phyloP scores from a whole-genome alignment of 2,797 vertebrate species.

The Oreochromis grahami region DNA sequence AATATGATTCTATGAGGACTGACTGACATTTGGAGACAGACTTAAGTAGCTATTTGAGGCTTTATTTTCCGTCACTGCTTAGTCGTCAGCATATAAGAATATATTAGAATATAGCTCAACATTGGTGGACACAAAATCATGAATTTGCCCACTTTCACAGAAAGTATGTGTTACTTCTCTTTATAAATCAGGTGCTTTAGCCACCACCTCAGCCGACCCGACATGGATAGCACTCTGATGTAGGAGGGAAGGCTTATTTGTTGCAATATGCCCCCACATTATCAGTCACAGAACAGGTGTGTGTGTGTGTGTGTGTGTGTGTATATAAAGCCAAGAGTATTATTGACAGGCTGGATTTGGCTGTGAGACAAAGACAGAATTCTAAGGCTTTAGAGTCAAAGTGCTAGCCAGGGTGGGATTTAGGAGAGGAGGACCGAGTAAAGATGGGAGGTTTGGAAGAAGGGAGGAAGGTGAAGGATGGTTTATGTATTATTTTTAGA shows the following conservation, averaged over 20 bases:
- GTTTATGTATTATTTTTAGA: background rate
- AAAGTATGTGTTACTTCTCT: background rate
- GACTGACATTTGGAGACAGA: background rate
- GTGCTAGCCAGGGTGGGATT: slow-evolving; percentile 9
- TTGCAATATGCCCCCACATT: background rate
- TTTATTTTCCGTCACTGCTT: background rate
- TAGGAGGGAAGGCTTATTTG: background rate
- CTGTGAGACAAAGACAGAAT: slow-evolving; percentile 6
- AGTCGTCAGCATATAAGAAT: background rate
- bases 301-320: background rate
- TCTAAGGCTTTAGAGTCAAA: background rate
- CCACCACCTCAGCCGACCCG: background rate
- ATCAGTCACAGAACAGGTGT: background rate
- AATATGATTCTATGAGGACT: background rate
- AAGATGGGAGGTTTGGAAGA: slow-evolving; percentile 7
- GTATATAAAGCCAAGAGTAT: background rate
- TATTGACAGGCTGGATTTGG: slow-evolving; percentile 15
- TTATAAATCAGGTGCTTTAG: background rate
- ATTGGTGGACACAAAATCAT: background rate
- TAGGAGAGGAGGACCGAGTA: background rate
- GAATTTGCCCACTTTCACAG: background rate
- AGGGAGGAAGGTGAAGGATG: background rate
- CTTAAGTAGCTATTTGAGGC: background rate
- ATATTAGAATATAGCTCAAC: background rate
- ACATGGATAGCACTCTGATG: background rate